A percentile compares a stretch with the other conserved stretches of the same genome.
Evolutionary conservation across 2,113 vertebrate species (phyloP).

Genomic region (Vanacampus margaritifer): DNA sequence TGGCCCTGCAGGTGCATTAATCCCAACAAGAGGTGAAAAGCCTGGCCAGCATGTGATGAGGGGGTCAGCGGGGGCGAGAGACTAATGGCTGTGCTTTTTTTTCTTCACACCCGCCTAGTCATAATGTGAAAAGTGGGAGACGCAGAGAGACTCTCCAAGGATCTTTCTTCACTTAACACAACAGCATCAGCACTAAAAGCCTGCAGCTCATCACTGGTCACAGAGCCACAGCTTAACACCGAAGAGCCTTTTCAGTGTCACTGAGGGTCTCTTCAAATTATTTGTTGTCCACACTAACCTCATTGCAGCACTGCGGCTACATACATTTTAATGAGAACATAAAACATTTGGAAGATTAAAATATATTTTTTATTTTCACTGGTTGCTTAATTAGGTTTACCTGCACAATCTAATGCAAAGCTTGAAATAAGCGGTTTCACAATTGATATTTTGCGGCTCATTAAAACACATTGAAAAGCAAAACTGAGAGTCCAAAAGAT

Average conservation of each 20-base stretch:
- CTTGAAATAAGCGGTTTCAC: not conserved
- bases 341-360: not conserved
- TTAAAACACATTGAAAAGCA: too few relatives aligned
- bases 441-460: too few relatives aligned
- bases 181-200: constrained; percentile 53
- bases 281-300: constrained; percentile 33
- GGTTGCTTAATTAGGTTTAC: not conserved
- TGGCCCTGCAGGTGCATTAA: constrained; percentile 63
- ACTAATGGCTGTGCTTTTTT: constrained; percentile 79
- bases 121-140: constrained; percentile 83
- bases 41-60: constrained; percentile 54
- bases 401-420: not conserved
- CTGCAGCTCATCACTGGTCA: constrained; percentile 34
- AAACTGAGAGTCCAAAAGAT: too few relatives aligned
- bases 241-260: constrained; percentile 39
- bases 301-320: constrained; percentile 6
- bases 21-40: constrained; percentile 58
- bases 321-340: constrained; percentile 10
- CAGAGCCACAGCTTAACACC: constrained; percentile 44
- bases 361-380: not conserved
- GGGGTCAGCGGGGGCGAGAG: constrained; percentile 75
- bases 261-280: constrained; percentile 42
- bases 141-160: constrained; percentile 75
- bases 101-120: constrained; percentile 76
- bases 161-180: constrained; percentile 49